Conservation (phyloP, 1,140 invertebrate species). For the Heliothis subflexa region DNA sequence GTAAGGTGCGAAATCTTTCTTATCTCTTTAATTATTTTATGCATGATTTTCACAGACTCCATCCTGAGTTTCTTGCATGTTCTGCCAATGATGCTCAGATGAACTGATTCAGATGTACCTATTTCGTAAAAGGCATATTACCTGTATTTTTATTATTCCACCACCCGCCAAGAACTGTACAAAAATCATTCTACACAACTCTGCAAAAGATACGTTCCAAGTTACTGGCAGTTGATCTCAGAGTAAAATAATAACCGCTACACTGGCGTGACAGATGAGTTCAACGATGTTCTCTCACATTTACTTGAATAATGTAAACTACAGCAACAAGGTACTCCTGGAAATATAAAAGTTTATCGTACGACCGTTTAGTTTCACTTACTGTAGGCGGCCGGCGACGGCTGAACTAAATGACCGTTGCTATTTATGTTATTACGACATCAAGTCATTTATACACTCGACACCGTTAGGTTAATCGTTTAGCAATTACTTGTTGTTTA, state of each 20-base stretch:
- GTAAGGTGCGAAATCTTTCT: conserved; percentile 88
- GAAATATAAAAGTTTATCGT: conserved; percentile 8
- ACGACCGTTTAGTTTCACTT: conserved; percentile 14
- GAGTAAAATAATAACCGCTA: conserved; percentile 24
- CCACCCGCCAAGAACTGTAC: neutral
- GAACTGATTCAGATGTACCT: too few relatives aligned
- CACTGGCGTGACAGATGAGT: conserved; percentile 1
- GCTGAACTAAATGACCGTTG: conserved; percentile 25
- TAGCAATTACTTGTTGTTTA: neutral
- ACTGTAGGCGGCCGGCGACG: conserved; percentile 2
- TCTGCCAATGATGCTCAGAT: too few relatives aligned
- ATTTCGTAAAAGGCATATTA: too few relatives aligned
- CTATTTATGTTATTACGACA: conserved; percentile 30
- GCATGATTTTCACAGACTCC: neutral
- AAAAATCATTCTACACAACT: neutral
- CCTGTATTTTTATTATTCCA: neutral
- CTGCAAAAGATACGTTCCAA: conserved; percentile 1
- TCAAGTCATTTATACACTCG: neutral
- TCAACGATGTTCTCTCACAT: conserved; percentile 21
- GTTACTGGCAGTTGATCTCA: conserved; percentile 16
- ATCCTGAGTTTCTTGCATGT: too few relatives aligned
- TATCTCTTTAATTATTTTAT: neutral
- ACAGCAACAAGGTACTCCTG: conserved; percentile 2
- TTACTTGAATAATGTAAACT: conserved; percentile 31
- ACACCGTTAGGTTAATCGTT: neutral